Base-by-base conservation (phyloP, 2,888 invertebrate genomes). In the Ormyrus pomaceus region DNA sequence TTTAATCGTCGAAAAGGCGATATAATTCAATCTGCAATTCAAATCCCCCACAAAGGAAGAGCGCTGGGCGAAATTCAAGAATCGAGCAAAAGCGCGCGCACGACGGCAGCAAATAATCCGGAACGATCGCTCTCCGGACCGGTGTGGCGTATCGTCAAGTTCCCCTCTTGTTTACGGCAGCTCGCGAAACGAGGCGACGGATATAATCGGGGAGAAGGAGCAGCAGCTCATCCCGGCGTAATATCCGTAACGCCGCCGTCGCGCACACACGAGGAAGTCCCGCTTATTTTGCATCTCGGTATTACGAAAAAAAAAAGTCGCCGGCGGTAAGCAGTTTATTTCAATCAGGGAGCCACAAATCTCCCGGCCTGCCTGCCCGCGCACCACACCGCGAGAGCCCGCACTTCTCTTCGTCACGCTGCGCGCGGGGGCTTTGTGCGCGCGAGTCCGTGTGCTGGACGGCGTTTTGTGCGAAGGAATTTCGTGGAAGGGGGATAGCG, bases 301-400 rank as follows among this genome's bases (percentile, higher is more conserved):
- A 64, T 77, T 56, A 58, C 19, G 53, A 46, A 53, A 72, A 53
- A 64, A 51, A 66, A 9, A 75, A 61, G 13, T 56, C 59, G 70
- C 56, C 59, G 79, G 79, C 81, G 81, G 83, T 80, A 82, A 81
- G 87, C 86, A 87, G 87, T 88, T 88, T 87, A 86, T 87, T 88
- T 88, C 87, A 88, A 88, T 88, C 87, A 87, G 84, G 83, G 83
- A 85, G 83, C 83, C 87, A 86, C 88, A 88, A 88, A 88, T 88
- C 88, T 87, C 83, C 83, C 50, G 84, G 81, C 19, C 80, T 85
- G 85, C 83, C 79, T 13, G 34, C 56, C 34, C 46, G 34, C n/a
- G 19, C n/a, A 34, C 11, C 34, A 11, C 73, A 19, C 19, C 19
- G 19, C 19, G 19, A 19, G 13, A 59, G 34, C 55, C 34, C 70